Evolutionary conservation across 2,888 invertebrate genomes (phyloP).

Genomic region (Meandrusa payeni): DNA sequence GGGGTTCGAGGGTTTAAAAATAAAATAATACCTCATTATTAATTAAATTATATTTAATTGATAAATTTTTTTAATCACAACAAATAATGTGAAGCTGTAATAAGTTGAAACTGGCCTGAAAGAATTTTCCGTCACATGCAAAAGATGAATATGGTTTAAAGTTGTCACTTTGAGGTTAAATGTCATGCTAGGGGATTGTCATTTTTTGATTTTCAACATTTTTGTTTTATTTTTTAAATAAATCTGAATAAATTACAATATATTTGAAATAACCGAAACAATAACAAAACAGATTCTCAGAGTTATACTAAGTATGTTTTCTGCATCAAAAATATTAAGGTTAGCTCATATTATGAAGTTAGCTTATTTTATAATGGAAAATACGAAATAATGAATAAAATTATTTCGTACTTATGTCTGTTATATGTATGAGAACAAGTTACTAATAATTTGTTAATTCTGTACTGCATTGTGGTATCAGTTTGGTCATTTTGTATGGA

Average conservation of each 20-base stretch:
- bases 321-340: slow-evolving; percentile 51
- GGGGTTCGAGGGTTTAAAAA: too few species aligned
- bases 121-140: background rate
- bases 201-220: slow-evolving; percentile 20
- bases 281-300: slow-evolving; percentile 15
- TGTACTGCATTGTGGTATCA: too few species aligned
- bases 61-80: too few species aligned
- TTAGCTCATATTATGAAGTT: slow-evolving; percentile 28
- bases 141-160: background rate
- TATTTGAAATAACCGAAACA: slow-evolving; percentile 9
- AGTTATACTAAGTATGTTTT: slow-evolving; percentile 37
- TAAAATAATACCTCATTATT: too few species aligned
- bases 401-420: too few species aligned
- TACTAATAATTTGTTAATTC: too few species aligned
- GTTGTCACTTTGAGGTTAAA: slow-evolving; percentile 10
- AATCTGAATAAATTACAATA: slow-evolving; percentile 14
- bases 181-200: slow-evolving; percentile 11
- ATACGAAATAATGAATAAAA: too few species aligned
- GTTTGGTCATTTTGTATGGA: background rate
- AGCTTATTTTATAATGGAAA: too few species aligned
- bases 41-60: too few species aligned
- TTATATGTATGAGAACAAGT: too few species aligned
- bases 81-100: too few species aligned
- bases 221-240: slow-evolving; percentile 14
- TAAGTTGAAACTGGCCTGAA: slow-evolving; percentile 14